A percentile compares a stretch with the other conserved stretches of the same genome.
Conservation (phyloP, 2,797 vertebrate genomes). For the Ctenopoma multispine region DNA sequence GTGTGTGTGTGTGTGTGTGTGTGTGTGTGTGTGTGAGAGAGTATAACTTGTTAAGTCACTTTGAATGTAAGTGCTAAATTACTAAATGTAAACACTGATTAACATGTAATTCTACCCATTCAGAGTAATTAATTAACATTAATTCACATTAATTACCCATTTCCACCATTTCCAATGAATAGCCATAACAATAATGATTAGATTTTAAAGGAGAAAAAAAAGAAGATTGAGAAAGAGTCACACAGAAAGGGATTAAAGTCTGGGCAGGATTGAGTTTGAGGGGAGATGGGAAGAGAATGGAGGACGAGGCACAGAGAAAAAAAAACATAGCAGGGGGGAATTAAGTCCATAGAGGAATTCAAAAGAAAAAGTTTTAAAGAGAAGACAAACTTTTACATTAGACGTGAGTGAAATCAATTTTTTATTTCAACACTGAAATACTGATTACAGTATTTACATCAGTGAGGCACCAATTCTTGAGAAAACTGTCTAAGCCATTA, state of each 20-base stretch:
- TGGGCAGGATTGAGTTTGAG: conserved; percentile 41
- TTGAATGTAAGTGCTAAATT: too few relatives aligned
- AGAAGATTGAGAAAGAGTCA: conserved; percentile 44
- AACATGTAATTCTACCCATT: background rate
- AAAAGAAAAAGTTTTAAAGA: conserved; percentile 62
- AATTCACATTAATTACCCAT: conserved; percentile 33
- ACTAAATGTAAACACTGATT: background rate
- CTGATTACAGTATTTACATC: conserved; percentile 57
- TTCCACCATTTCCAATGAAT: conserved; percentile 30
- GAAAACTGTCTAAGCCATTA: conserved; percentile 42
- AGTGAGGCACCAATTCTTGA: conserved; percentile 21
- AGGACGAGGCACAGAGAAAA: conserved; percentile 36
- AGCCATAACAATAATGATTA: conserved; percentile 53
- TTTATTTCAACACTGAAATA: conserved; percentile 50
- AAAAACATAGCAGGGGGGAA: conserved; percentile 50
- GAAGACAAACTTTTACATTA: conserved; percentile 57
- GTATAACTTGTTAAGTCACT: too few relatives aligned
- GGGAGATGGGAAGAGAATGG: conserved; percentile 48
- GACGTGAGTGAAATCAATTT: conserved; percentile 32
- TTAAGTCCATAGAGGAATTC: conserved; percentile 67
- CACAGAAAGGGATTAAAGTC: conserved; percentile 55
- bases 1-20: too few relatives aligned
- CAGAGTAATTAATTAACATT: background rate
- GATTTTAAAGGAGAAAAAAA: conserved; percentile 41
- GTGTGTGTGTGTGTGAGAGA: too few relatives aligned